A percentile compares a stretch with the other conserved stretches of the same genome.
Evolutionary conservation across 2,888 invertebrate genomes (phyloP).

Genomic region (Cheilosia grossa): DNA sequence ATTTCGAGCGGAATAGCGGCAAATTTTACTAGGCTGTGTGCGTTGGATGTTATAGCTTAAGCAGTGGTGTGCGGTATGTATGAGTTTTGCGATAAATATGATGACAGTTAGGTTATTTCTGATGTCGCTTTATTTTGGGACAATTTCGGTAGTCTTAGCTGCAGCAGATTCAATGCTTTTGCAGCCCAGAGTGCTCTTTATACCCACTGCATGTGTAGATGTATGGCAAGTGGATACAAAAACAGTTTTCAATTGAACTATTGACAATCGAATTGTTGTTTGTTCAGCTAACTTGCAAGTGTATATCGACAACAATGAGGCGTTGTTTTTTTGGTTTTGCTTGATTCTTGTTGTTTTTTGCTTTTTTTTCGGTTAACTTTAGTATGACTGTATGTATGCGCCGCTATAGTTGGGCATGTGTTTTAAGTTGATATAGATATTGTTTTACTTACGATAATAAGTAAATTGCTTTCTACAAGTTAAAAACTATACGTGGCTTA

Average conservation of each 20-base stretch:
- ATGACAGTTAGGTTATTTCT: slow-evolving; percentile 17
- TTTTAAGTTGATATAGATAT: background rate
- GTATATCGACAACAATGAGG: slow-evolving; percentile 15
- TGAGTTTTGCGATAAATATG: slow-evolving; percentile 30
- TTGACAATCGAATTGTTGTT: slow-evolving; percentile 31
- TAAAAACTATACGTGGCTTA: too few relatives aligned
- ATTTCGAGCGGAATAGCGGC: slow-evolving; percentile 65
- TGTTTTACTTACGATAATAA: too few relatives aligned
- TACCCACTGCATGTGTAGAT: background rate
- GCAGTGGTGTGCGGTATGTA: background rate
- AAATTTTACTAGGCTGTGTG: slow-evolving; percentile 28
- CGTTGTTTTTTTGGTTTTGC: slow-evolving; percentile 3
- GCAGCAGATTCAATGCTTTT: slow-evolving; percentile 5
- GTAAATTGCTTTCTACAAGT: too few relatives aligned
- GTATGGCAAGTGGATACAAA: slow-evolving; percentile 13
- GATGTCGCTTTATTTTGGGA: background rate
- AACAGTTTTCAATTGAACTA: slow-evolving; percentile 21
- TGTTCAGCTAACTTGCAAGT: slow-evolving; percentile 41
- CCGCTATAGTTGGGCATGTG: background rate
- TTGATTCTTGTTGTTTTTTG: background rate
- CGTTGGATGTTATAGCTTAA: background rate
- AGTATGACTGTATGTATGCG: background rate
- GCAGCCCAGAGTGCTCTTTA: background rate
- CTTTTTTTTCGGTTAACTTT: background rate
- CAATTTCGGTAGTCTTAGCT: slow-evolving; percentile 13